Evolutionary conservation across 2,797 vertebrate genomes (phyloP).

Genomic region (Muscicapa striata): DNA sequence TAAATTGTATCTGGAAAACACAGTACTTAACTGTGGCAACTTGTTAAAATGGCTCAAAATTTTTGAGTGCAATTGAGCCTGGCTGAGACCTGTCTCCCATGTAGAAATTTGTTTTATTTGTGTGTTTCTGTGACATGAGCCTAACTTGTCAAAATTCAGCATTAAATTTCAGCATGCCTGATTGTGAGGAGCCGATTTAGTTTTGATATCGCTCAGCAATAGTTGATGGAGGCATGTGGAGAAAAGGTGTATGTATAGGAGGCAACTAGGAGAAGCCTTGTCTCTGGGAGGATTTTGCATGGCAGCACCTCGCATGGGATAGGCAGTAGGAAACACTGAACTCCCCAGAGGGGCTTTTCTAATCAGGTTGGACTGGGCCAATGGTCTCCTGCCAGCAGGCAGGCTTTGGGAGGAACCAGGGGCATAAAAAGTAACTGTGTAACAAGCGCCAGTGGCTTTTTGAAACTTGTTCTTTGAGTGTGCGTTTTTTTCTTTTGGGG

Average conservation of each 20-base stretch:
- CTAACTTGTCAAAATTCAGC: neutral
- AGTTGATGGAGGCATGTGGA: neutral
- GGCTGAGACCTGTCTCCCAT: neutral
- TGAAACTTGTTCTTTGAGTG: neutral
- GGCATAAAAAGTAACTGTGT: rapidly evolving
- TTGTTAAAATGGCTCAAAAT: neutral
- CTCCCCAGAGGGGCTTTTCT: no score
- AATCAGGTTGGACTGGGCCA: no score
- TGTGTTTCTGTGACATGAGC: neutral
- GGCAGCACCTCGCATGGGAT: no score
- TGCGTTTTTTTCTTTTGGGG: neutral
- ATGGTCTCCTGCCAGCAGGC: neutral
- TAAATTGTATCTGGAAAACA: neutral
- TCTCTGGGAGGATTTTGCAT: no score
- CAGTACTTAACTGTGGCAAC: neutral
- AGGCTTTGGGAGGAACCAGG: neutral
- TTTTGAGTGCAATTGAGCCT: neutral
- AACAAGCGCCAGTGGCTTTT: neutral
- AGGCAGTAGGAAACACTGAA: neutral
- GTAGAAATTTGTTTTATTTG: neutral
- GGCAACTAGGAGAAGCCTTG: neutral
- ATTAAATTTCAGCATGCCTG: neutral
- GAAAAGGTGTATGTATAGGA: neutral
- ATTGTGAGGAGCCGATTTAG: neutral
- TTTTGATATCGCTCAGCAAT: neutral